Percentiles rank a stretch among this genome's conserved stretches.
Evolutionary conservation across 2,888 invertebrate genomes (phyloP).

Genomic region (Iselma pallidipennis): DNA sequence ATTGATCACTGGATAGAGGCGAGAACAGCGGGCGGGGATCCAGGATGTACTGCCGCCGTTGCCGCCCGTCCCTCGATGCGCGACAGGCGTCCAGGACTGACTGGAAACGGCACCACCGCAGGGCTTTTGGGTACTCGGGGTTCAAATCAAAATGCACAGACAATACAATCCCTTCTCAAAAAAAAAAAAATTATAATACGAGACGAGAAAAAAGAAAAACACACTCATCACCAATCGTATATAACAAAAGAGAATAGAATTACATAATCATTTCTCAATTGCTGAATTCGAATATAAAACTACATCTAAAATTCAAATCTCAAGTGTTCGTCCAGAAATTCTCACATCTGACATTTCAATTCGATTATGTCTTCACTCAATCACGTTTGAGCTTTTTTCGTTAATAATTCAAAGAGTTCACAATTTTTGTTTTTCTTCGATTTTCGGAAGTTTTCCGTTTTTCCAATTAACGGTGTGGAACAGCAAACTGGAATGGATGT

Average conservation of each 20-base stretch:
- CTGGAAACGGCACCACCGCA: conserved; percentile 14
- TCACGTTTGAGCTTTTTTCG: too few species aligned
- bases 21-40: conserved; percentile 46
- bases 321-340: not conserved
- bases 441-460: too few species aligned
- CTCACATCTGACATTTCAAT: not conserved
- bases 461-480: too few species aligned
- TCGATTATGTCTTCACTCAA: not conserved
- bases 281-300: too few species aligned
- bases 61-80: conserved; percentile 38
- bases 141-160: not conserved
- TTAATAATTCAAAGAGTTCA: too few species aligned
- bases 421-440: too few species aligned
- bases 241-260: too few species aligned
- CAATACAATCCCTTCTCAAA: not conserved
- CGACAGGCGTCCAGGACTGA: conserved; percentile 29
- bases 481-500: not conserved
- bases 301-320: not conserved
- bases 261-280: too few species aligned
- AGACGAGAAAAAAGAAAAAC: too few species aligned
- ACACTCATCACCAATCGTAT: too few species aligned
- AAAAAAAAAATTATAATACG: not conserved
- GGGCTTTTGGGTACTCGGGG: not conserved
- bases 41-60: conserved; percentile 41
- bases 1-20: conserved; percentile 45